Percentiles rank a stretch among this genome's conserved stretches.
Evolutionary conservation across 2,113 vertebrate genomes (phyloP).

Genomic region (Archilochus colubris): DNA sequence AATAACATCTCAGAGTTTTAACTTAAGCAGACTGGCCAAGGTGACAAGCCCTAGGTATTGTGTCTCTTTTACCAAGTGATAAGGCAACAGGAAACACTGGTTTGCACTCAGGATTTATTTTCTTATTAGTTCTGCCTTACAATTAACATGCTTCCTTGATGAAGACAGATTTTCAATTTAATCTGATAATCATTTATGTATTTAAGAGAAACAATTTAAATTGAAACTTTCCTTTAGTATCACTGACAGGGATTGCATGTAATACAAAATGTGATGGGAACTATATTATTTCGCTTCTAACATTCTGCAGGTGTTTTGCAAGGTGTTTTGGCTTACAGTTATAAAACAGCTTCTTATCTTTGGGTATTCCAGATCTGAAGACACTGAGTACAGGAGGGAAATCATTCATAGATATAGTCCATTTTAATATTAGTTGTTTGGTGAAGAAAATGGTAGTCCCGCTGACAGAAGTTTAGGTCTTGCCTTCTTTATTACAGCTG

Average conservation of each 20-base stretch:
- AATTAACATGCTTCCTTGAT: not conserved
- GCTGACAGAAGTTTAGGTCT: not conserved
- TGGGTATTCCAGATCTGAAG: not conserved
- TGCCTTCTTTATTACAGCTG: not conserved
- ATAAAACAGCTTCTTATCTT: constrained; percentile 8
- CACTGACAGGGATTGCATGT: not conserved
- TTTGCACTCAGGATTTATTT: not conserved
- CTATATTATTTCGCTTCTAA: not conserved
- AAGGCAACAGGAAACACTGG: not conserved
- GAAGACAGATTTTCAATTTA: not conserved
- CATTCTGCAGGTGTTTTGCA: not conserved
- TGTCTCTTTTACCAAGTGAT: not conserved
- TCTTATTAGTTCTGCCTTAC: not conserved
- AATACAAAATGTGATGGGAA: not conserved
- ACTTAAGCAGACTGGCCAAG: not conserved
- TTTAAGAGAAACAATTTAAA: constrained; percentile 4
- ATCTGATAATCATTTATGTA: not conserved
- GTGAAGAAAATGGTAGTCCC: not conserved
- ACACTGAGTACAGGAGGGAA: not conserved
- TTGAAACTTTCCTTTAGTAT: not conserved
- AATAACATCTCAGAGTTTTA: not conserved
- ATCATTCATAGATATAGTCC: not conserved
- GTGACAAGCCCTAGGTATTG: not conserved
- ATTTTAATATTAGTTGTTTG: not conserved
- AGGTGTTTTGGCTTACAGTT: not conserved